Evolutionary conservation across 1,140 invertebrate species (phyloP).

Genomic region (Proales similis): DNA sequence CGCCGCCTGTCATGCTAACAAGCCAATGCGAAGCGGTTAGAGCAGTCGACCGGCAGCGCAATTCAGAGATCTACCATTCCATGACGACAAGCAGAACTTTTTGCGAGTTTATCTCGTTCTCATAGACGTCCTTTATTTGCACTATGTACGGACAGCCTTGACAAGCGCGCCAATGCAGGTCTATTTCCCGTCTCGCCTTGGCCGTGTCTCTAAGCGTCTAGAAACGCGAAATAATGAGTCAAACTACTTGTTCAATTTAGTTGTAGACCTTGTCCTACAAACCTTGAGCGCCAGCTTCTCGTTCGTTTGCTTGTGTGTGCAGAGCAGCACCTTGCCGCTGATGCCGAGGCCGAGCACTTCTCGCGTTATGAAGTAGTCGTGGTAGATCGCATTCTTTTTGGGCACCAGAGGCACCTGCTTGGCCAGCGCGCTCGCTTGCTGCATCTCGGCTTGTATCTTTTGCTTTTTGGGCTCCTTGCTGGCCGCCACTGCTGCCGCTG

Average conservation of each 20-base stretch:
- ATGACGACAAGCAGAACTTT: slow-evolving; percentile 23
- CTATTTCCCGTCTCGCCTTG: slow-evolving; percentile 32
- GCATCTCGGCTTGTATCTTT: too few species aligned
- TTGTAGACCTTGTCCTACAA: slow-evolving; percentile 39
- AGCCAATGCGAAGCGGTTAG: neutral
- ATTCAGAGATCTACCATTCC: slow-evolving; percentile 13
- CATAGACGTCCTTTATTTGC: slow-evolving; percentile 33
- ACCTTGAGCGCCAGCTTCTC: slow-evolving; percentile 82
- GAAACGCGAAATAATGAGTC: slow-evolving; percentile 7
- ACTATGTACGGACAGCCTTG: slow-evolving; percentile 37
- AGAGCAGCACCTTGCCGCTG: slow-evolving; percentile 75
- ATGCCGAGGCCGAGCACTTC: slow-evolving; percentile 92
- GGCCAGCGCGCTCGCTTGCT: neutral
- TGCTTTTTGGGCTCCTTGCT: too few species aligned
- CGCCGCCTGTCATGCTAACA: slow-evolving; percentile 86
- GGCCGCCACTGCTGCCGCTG: too few species aligned
- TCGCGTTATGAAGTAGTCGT: slow-evolving; percentile 88
- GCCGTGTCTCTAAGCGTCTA: slow-evolving; percentile 15
- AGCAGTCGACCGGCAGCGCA: neutral
- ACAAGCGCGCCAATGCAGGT: slow-evolving; percentile 19
- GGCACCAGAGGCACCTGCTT: slow-evolving; percentile 24
- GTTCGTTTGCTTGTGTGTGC: slow-evolving; percentile 60
- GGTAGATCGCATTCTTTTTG: slow-evolving; percentile 68
- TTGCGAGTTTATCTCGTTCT: slow-evolving; percentile 13
- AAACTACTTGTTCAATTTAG: neutral